Conservation (phyloP, 2,113 vertebrate genomes). For the Zosterops japonicus region DNA sequence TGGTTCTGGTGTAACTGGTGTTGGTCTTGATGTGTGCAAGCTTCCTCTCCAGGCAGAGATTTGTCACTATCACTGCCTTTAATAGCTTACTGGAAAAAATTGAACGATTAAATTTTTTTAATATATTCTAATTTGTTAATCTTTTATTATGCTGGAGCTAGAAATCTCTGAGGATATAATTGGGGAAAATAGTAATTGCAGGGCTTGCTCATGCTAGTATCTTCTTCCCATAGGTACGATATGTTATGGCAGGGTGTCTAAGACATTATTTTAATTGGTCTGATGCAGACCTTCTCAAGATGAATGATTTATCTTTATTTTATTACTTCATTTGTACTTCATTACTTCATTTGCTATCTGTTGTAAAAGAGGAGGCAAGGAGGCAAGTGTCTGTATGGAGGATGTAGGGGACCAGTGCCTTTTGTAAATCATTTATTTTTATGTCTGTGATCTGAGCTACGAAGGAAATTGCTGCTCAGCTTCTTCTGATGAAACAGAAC, state of each 20-base stretch:
- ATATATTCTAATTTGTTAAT: conserved; percentile 6
- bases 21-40: rapidly evolving
- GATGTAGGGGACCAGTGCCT: neutral
- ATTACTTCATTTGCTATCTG: conserved; percentile 42
- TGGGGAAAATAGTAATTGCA: neutral
- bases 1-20: neutral
- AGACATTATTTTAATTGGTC: conserved; percentile 50
- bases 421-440: conserved; percentile 28
- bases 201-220: neutral
- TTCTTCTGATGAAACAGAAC: neutral
- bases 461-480: neutral
- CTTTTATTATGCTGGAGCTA: neutral
- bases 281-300: neutral
- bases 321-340: neutral
- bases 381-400: neutral
- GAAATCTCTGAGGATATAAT: neutral
- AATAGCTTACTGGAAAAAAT: conserved; percentile 11
- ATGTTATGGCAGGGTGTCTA: neutral
- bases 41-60: neutral
- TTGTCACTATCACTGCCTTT: neutral
- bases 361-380: conserved; percentile 18
- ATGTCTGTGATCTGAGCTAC: neutral
- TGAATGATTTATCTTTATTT: conserved; percentile 28
- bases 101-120: neutral
- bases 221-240: neutral